Conservation (phyloP, 2,113 vertebrate species). For the Macroglossus sobrinus region DNA sequence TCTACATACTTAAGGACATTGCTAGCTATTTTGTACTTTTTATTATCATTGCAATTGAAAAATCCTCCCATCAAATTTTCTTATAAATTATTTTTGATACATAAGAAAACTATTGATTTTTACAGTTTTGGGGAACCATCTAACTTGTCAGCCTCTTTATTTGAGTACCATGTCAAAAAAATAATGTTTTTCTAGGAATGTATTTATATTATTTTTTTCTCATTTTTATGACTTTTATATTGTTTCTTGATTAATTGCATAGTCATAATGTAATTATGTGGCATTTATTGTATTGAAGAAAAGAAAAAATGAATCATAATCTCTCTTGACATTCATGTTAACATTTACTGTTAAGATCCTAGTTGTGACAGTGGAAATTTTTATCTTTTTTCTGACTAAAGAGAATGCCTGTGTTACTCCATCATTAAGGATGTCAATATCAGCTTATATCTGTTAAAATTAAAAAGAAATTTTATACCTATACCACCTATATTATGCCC, state of each 20-base stretch:
- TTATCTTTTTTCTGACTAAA: neutral
- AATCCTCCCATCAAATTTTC: neutral
- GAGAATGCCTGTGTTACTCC: neutral
- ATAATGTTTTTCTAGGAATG: neutral
- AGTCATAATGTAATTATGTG: neutral
- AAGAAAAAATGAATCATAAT: neutral
- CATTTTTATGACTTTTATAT: neutral
- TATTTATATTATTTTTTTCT: neutral
- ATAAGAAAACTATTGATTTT: neutral
- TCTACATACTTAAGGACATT: neutral
- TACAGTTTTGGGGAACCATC: neutral
- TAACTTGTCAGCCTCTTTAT: neutral
- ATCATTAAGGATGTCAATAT: neutral
- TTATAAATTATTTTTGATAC: neutral
- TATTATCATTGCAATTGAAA: neutral
- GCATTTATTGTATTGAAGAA: neutral
- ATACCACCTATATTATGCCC: neutral
- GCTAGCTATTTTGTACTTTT: neutral
- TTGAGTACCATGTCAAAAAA: neutral
- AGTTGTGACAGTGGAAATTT: neutral
- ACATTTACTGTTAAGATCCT: neutral
- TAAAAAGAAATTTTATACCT: neutral
- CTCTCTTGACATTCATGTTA: neutral
- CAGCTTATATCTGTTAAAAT: neutral
- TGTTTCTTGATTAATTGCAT: neutral